Evolutionary conservation across 1,140 invertebrate species (phyloP).

Genomic region (Zaprionus taronus): DNA sequence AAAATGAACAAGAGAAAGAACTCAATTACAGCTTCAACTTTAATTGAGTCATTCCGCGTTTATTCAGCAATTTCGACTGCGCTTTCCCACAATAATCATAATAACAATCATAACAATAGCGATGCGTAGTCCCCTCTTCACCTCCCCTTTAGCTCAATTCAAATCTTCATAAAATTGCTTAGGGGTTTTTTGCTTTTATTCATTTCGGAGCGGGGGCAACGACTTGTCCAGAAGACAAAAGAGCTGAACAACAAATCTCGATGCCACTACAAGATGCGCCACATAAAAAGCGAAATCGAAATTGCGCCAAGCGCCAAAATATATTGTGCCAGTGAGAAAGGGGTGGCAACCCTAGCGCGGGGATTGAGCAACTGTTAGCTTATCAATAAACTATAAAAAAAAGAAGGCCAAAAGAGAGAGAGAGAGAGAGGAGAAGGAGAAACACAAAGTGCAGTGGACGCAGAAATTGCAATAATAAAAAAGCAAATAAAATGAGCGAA

Average conservation of each 20-base stretch:
- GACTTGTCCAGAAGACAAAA: constrained; percentile 70
- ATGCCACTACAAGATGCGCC: constrained; percentile 40
- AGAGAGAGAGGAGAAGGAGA: constrained; percentile 22
- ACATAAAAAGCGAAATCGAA: constrained; percentile 62
- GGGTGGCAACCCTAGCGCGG: constrained; percentile 59
- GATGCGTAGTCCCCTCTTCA: not conserved
- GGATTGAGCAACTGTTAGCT: constrained; percentile 57
- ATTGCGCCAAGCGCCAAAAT: constrained; percentile 46
- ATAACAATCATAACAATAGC: constrained; percentile 73
- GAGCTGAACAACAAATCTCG: constrained; percentile 41
- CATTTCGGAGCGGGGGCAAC: constrained; percentile 59
- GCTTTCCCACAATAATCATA: constrained; percentile 76
- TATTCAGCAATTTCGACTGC: constrained; percentile 60
- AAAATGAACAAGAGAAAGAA: constrained; percentile 9
- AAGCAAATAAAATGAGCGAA: constrained; percentile 67
- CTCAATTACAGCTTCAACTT: constrained; percentile 49
- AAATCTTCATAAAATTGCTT: constrained; percentile 65
- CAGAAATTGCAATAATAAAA: constrained; percentile 73
- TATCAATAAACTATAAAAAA: constrained; percentile 82
- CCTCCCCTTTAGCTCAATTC: constrained; percentile 52
- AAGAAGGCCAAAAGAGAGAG: constrained; percentile 13
- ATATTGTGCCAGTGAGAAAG: constrained; percentile 38
- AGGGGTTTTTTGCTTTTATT: constrained; percentile 37
- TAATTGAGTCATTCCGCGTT: constrained; percentile 73
- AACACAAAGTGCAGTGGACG: constrained; percentile 77